These are phyloP conservation scores for Lithophane ornitopus DNA, from an alignment of 2,888 invertebrate species.

Conservation along the genomic window DNA sequence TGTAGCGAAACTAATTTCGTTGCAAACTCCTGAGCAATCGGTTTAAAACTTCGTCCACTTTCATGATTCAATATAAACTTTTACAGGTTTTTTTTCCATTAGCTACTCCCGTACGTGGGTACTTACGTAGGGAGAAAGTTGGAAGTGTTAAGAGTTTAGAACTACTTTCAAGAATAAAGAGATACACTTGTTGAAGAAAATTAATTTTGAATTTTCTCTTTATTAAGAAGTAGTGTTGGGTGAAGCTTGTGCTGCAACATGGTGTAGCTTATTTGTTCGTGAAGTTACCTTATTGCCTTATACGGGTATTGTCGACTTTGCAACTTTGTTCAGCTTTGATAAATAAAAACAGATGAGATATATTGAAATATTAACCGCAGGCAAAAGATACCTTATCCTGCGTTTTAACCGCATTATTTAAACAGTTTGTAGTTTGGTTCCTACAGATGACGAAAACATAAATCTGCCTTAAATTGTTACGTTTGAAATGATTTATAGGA, in stretches of 20 bases:
- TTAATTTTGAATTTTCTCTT: conserved; percentile 45
- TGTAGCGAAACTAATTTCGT: conserved; percentile 60
- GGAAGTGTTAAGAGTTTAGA: conserved; percentile 56
- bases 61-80: conserved; percentile 67
- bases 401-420: neutral
- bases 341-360: neutral
- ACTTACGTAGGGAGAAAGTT: conserved; percentile 44
- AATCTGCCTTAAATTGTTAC: too few species aligned
- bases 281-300: neutral
- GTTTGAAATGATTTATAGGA: too few species aligned
- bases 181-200: conserved; percentile 38
- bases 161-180: conserved; percentile 33
- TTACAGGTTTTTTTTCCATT: conserved; percentile 47
- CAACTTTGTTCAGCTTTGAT: neutral
- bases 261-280: neutral
- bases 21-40: conserved; percentile 57
- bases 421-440: neutral
- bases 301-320: neutral
- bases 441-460: neutral
- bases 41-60: conserved; percentile 61
- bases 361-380: neutral
- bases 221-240: neutral
- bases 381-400: neutral
- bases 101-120: conserved; percentile 56
- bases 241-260: neutral